Conservation (phyloP, 2,113 vertebrate genomes). For the Danio rerio region DNA sequence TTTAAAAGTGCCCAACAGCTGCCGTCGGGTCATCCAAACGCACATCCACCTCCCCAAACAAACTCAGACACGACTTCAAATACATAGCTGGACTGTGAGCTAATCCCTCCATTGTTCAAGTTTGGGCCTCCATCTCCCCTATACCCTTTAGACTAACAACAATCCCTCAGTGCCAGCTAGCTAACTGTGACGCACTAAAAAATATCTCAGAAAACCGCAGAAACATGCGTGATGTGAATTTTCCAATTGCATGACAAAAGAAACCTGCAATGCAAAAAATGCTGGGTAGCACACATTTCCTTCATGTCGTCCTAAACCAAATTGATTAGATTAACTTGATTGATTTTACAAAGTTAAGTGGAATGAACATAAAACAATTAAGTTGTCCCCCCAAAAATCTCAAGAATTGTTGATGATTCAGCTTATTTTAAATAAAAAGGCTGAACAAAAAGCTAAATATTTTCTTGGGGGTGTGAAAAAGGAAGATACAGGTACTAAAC, state of each 20-base stretch:
- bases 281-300: too few species aligned
- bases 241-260: slow-evolving; percentile 2
- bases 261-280: slow-evolving; percentile 20
- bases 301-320: too few species aligned
- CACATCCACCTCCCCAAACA: slow-evolving; percentile 82
- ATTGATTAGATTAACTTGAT: too few species aligned
- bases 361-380: too few species aligned
- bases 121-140: slow-evolving; percentile 81
- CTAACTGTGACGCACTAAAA: slow-evolving; percentile 32
- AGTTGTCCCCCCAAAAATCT: too few species aligned
- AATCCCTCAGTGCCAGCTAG: slow-evolving; percentile 58
- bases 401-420: too few species aligned
- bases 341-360: too few species aligned
- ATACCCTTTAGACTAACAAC: slow-evolving; percentile 67
- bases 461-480: too few species aligned
- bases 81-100: slow-evolving; percentile 87
- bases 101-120: slow-evolving; percentile 87
- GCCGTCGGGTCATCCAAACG: slow-evolving; percentile 78
- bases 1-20: slow-evolving; percentile 78
- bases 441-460: too few species aligned
- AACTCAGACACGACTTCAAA: slow-evolving; percentile 86
- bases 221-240: slow-evolving; percentile 32
- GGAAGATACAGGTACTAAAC: slow-evolving; percentile 57
- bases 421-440: too few species aligned
- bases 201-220: slow-evolving; percentile 34